Evolutionary conservation across 2,888 invertebrate genomes (phyloP), one percentile per base, ranked within the genome.

Genomic region (Unio delphinus): DNA sequence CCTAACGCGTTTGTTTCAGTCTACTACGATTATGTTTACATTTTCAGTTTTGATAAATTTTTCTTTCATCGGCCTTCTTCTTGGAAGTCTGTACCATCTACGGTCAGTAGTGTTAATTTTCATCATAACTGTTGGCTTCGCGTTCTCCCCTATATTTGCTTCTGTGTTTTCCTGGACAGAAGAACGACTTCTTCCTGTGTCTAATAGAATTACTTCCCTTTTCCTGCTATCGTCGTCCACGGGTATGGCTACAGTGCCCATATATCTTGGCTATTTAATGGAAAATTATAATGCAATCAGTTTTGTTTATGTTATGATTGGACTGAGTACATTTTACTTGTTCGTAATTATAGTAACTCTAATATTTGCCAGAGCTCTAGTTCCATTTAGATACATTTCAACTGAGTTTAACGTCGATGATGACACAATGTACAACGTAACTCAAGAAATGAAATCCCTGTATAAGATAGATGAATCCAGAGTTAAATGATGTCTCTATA

Each of bases 141-240:
- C 45, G 8, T 54, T 64, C 57, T 69, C 69, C 6, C 56, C 61
- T 7, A 55, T 69, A 20, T 69, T 65, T 23, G 61, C 65, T 4
- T 45, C 58, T 6, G 18, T 69, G 5, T 56, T 69, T 45, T 56
- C 69, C 11, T 69, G 69, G 69, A 65, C 64, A 28, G 69, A 69
- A 30, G 65, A 64, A 6, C 65, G 65, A 6, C 56, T 69, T 7
- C 26, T 65, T 18, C 64, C 64, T 23, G 65, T 65, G 11, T 61
- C 69, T 15, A 65, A 65, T 6, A 61, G 59, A 57, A 56, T 69
- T 3, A 55, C 64, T 26, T 69, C 65, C 20, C 17, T 69, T n/a
- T 60, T 69, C 18, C 45, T 69, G 64, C n/a, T 69, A 4, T 23
- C 55, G 7, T 61, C 60, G 4, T 69, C 69, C 1, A 28, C 61